A percentile compares a stretch with the other conserved stretches of the same genome.
These are phyloP conservation scores for Stigmatopora argus DNA, from an alignment of 2,113 vertebrate species.

Conservation along the genomic window DNA sequence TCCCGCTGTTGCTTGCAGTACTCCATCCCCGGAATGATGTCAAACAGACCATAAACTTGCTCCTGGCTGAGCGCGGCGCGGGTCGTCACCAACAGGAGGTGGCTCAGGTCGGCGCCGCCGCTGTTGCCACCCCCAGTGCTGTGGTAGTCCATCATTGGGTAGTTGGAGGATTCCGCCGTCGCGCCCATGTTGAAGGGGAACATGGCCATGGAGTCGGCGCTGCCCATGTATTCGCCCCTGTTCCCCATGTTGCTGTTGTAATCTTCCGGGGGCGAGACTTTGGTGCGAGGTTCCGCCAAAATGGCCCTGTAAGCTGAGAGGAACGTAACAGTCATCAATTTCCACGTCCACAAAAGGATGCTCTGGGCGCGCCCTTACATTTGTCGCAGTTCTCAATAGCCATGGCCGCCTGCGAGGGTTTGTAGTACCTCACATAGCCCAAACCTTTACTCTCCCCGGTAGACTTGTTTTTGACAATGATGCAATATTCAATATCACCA, in stretches of 20 bases:
- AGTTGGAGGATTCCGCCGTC: conserved; percentile 56
- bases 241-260: conserved; percentile 53
- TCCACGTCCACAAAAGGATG: no score
- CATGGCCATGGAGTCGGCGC: conserved; percentile 65
- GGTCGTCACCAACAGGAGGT: conserved; percentile 81
- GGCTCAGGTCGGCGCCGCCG: conserved; percentile 76
- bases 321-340: background rate
- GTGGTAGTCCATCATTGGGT: conserved; percentile 67
- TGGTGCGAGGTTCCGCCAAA: conserved; percentile 87
- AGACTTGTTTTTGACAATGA: conserved; percentile 88
- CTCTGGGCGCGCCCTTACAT: conserved; percentile 73
- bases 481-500: conserved; percentile 91
- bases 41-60: conserved; percentile 86
- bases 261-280: conserved; percentile 73
- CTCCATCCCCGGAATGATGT: conserved; percentile 88
- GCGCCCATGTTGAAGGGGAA: conserved; percentile 66
- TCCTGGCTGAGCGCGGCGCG: conserved; percentile 81
- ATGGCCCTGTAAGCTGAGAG: conserved; percentile 85
- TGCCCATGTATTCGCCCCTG: conserved; percentile 68
- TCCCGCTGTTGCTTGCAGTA: conserved; percentile 91
- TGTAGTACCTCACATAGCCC: conserved; percentile 88
- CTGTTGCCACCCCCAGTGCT: conserved; percentile 10
- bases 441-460: conserved; percentile 94
- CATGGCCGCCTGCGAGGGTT: conserved; percentile 87
- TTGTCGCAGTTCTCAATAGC: conserved; percentile 95